Evolutionary conservation across 2,888 invertebrate genomes (phyloP).

Genomic region (Drosophila fulvimacula): DNA sequence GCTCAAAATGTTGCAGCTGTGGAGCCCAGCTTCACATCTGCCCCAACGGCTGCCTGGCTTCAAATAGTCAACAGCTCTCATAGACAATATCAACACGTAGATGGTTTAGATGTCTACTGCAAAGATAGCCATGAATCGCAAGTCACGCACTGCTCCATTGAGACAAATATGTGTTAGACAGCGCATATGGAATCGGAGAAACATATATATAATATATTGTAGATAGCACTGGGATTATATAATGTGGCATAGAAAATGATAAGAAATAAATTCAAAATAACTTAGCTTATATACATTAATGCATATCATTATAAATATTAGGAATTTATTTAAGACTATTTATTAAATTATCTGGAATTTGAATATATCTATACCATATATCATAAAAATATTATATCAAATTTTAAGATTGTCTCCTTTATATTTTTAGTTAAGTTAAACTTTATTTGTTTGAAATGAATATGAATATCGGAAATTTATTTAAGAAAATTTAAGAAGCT

Average conservation of each 20-base stretch:
- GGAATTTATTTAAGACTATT: no score
- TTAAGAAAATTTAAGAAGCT: no score
- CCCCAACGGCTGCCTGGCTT: conserved; percentile 22
- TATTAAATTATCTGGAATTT: no score
- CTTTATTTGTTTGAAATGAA: no score
- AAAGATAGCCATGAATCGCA: conserved; percentile 2
- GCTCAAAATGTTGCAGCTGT: conserved; percentile 17
- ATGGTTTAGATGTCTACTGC: background rate
- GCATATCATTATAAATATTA: no score
- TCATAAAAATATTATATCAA: no score
- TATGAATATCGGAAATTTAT: no score
- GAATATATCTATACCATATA: no score
- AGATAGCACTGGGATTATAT: background rate
- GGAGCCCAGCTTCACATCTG: conserved; percentile 6
- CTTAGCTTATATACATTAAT: no score
- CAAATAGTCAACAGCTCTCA: conserved; percentile 8
- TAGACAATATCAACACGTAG: conserved; percentile 15
- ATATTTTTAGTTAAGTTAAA: no score
- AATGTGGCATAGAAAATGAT: background rate
- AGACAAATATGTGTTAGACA: background rate
- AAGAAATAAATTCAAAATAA: background rate
- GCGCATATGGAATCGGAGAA: background rate
- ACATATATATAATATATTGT: background rate
- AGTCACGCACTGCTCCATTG: background rate
- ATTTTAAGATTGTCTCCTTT: no score